Percentiles rank a stretch among this genome's conserved stretches.
phyloP scores from a whole-genome alignment of 2,888 invertebrate species.

The Ophonus ardosiacus region DNA sequence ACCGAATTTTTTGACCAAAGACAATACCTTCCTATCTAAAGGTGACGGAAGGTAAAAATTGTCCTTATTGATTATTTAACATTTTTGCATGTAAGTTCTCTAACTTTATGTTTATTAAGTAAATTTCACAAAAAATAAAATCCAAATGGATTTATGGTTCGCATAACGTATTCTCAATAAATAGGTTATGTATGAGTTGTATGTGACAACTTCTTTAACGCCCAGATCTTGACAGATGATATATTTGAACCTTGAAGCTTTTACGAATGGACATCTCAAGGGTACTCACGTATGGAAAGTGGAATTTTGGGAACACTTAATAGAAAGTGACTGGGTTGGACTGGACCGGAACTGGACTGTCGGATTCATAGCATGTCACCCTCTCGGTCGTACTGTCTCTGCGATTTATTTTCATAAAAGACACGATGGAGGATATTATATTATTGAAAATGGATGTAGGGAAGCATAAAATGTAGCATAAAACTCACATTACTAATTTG shows the following conservation, averaged over 20 bases:
- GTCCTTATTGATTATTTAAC: too few species aligned
- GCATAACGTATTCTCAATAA: too few species aligned
- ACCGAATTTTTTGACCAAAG: too few species aligned
- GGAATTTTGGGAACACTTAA: background rate
- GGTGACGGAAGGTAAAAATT: too few species aligned
- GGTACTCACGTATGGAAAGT: background rate
- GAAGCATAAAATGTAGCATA: background rate
- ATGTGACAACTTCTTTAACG: background rate
- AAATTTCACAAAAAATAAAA: too few species aligned
- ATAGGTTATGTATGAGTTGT: background rate
- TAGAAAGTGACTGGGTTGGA: background rate
- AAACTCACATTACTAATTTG: too few species aligned
- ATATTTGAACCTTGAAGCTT: background rate
- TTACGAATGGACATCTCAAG: background rate
- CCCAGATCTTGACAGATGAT: background rate
- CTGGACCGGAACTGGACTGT: background rate
- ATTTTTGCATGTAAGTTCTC: too few species aligned
- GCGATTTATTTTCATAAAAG: background rate
- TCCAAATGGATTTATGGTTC: too few species aligned
- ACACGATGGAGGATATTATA: background rate
- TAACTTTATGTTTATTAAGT: too few species aligned
- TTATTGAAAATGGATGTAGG: background rate
- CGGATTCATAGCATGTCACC: background rate
- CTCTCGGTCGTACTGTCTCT: background rate
- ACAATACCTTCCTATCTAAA: too few species aligned